Evolutionary conservation across 2,888 invertebrate species (phyloP).

Genomic region (Calephelis perditalis): DNA sequence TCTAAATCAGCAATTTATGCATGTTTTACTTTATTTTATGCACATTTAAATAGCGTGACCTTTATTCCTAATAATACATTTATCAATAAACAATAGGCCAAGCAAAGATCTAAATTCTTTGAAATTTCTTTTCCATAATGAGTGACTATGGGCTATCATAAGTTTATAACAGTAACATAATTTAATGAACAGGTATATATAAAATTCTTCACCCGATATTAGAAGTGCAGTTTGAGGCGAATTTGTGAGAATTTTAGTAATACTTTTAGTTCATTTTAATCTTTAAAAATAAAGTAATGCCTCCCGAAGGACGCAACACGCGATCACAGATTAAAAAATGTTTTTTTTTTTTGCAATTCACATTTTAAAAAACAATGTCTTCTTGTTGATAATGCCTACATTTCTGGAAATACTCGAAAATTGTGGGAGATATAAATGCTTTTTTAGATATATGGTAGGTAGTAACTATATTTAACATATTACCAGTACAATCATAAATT

Average conservation of each 20-base stretch:
- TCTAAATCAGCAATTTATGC: conserved; percentile 53
- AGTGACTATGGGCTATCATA: conserved; percentile 42
- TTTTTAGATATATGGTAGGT: too few species aligned
- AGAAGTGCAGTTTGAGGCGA: conserved; percentile 18
- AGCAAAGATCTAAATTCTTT: conserved; percentile 39
- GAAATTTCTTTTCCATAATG: conserved; percentile 58
- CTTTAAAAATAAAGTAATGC: conserved; percentile 35
- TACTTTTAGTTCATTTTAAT: conserved; percentile 20
- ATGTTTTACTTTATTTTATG: conserved; percentile 28
- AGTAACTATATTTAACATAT: too few species aligned
- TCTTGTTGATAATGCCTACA: background rate
- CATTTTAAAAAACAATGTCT: background rate
- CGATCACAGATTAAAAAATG: conserved; percentile 46
- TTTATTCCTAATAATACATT: conserved; percentile 24
- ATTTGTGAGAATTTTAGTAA: conserved; percentile 15
- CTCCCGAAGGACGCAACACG: conserved; percentile 61
- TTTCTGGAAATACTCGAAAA: too few species aligned
- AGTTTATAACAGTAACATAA: conserved; percentile 29
- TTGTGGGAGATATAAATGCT: too few species aligned
- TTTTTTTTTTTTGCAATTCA: conserved; percentile 11
- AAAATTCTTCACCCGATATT: conserved; percentile 43
- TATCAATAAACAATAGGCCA: conserved; percentile 22
- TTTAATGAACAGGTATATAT: conserved; percentile 59
- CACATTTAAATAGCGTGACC: conserved; percentile 3
- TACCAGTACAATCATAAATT: too few species aligned